phyloP scores from a whole-genome alignment of 1,140 invertebrate species.

The Diploscapter pachys region DNA sequence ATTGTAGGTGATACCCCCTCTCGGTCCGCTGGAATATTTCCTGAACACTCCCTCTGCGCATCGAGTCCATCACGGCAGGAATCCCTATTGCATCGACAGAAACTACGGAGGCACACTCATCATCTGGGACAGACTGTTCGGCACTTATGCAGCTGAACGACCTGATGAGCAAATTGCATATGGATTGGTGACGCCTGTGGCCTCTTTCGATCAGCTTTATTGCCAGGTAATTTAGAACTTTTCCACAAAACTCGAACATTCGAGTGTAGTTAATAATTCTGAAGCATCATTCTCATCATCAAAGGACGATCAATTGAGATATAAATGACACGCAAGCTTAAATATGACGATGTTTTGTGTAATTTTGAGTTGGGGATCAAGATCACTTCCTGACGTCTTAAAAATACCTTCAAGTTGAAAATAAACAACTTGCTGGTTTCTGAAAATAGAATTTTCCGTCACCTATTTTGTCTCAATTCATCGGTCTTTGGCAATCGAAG shows the following conservation, averaged over 20 bases:
- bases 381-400: no score
- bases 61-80: constrained; percentile 66
- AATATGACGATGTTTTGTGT: not conserved
- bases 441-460: no score
- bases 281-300: not conserved
- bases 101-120: constrained; percentile 67
- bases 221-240: constrained; percentile 59
- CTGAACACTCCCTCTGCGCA: constrained; percentile 66
- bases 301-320: not conserved
- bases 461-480: no score
- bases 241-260: not conserved
- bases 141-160: constrained; percentile 63
- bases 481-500: no score
- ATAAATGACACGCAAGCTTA: not conserved
- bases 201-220: constrained; percentile 62
- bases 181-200: constrained; percentile 62
- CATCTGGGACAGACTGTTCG: constrained; percentile 64
- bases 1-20: constrained; percentile 27
- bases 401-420: no score
- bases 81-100: constrained; percentile 67
- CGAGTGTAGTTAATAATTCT: not conserved
- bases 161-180: constrained; percentile 61
- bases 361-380: no score
- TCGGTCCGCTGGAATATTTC: constrained; percentile 65
- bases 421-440: no score